phyloP scores from a whole-genome alignment of 2,888 invertebrate genomes.

The Rhagonycha lutea region DNA sequence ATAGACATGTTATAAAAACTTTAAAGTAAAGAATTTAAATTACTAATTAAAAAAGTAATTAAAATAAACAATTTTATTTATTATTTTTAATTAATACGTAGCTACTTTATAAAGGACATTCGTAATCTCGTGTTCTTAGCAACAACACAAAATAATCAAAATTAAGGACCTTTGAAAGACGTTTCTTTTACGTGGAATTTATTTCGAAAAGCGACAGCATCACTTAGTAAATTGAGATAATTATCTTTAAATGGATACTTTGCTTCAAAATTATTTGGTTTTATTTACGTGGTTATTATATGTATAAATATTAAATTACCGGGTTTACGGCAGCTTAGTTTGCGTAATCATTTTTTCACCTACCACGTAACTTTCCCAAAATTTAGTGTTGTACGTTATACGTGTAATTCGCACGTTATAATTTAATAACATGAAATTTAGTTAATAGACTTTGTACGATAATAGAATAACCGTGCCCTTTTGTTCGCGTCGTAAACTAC shows the following conservation, averaged over 20 bases:
- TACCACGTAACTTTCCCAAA: neutral
- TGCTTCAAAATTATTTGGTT: neutral
- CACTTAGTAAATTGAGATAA: neutral
- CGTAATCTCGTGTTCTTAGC: neutral
- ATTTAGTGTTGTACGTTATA: neutral
- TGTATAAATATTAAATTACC: neutral
- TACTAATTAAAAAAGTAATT: neutral
- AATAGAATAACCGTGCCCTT: neutral
- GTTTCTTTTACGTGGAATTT: neutral
- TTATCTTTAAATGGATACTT: neutral
- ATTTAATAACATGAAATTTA: slow-evolving; percentile 18
- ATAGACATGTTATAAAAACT: neutral
- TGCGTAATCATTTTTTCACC: neutral
- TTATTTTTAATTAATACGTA: neutral
- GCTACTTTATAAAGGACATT: neutral
- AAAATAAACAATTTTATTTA: neutral
- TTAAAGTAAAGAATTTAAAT: neutral
- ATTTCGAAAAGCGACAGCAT: neutral
- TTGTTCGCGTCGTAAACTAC: slow-evolving; percentile 5
- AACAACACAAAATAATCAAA: neutral
- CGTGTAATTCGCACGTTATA: neutral
- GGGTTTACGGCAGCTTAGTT: neutral
- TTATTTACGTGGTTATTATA: neutral
- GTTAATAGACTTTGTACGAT: slow-evolving; percentile 12
- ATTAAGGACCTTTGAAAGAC: neutral